Evolutionary conservation across 2,797 vertebrate genomes (phyloP).

Genomic region (Malacoctenus gilli): DNA sequence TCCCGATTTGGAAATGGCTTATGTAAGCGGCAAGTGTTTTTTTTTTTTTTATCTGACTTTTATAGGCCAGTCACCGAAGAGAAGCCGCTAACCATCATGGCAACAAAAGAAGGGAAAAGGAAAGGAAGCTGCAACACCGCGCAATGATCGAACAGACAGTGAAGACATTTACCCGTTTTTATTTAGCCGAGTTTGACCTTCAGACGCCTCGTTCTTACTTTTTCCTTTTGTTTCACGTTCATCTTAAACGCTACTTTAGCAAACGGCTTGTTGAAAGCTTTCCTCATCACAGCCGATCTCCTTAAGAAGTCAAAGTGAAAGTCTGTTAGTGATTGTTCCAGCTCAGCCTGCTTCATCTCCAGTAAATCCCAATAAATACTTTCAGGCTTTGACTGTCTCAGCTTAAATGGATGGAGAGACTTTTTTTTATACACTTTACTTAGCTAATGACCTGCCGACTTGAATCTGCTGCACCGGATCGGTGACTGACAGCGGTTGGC

Average conservation of each 20-base stretch:
- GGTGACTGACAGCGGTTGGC: conserved; percentile 18
- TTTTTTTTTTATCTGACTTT: conserved; percentile 17
- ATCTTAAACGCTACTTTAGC: too few species aligned
- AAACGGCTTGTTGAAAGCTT: not conserved
- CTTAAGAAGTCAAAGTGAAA: not conserved
- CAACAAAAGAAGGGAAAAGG: not conserved
- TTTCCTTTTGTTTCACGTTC: too few species aligned
- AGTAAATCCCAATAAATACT: conserved; percentile 19
- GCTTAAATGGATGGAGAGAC: conserved; percentile 7
- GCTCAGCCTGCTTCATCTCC: conserved; percentile 5
- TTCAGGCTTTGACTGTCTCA: not conserved
- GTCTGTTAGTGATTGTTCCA: not conserved
- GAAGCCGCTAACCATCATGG: not conserved
- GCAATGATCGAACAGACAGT: too few species aligned
- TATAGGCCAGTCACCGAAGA: not conserved
- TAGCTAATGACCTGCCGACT: conserved; percentile 31
- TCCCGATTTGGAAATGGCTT: conserved; percentile 23
- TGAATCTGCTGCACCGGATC: conserved; percentile 17
- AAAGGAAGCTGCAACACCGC: too few species aligned
- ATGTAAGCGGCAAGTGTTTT: conserved; percentile 11
- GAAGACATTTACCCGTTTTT: too few species aligned
- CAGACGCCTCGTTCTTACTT: too few species aligned
- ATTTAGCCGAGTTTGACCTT: too few species aligned
- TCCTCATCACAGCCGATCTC: not conserved
- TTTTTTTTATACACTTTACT: conserved; percentile 26